phyloP scores from a whole-genome alignment of 2,797 vertebrate genomes.

The Chelonia mydas region DNA sequence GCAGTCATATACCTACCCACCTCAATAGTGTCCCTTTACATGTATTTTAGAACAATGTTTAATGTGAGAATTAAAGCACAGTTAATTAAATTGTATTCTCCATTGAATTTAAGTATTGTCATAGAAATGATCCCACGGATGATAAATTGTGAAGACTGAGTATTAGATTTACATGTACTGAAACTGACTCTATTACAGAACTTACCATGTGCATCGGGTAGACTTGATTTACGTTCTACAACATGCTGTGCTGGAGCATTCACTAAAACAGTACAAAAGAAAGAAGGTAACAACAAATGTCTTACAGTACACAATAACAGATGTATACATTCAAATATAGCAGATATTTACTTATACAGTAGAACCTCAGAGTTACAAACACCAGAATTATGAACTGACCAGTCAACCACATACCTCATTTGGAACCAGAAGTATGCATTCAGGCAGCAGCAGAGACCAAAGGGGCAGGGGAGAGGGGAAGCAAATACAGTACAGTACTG shows the following conservation, averaged over 20 bases:
- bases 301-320: neutral
- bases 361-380: no score
- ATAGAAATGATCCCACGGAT: neutral
- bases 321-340: neutral
- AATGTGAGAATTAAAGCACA: neutral
- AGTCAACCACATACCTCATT: no score
- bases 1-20: neutral
- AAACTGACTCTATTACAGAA: neutral
- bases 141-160: neutral
- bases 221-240: constrained; percentile 68
- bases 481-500: no score
- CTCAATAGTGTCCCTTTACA: neutral
- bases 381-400: no score
- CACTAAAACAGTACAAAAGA: constrained; percentile 60
- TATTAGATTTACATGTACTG: neutral
- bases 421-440: no score
- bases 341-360: neutral
- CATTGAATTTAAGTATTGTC: constrained; percentile 9
- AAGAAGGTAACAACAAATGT: neutral
- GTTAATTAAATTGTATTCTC: neutral
- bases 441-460: no score
- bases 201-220: constrained; percentile 69
- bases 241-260: constrained; percentile 41
- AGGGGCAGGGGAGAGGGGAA: no score
- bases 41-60: neutral